Percentiles rank a stretch among this genome's conserved stretches.
Conservation (phyloP, 2,888 invertebrate genomes). For the Cyclophora albipunctata region DNA sequence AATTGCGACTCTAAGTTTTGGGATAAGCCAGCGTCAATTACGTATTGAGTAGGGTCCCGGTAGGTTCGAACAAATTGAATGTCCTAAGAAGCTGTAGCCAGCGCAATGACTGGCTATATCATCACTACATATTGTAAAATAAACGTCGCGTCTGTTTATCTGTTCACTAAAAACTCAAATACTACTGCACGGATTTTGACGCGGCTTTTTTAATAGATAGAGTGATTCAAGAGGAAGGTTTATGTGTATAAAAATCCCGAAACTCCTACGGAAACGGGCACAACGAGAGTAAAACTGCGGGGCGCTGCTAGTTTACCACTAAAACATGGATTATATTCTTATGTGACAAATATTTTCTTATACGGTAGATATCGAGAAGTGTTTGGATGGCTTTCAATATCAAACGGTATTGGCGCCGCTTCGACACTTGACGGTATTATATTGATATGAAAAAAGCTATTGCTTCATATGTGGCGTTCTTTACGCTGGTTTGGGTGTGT, state of each 20-base stretch:
- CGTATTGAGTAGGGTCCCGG: constrained; percentile 64
- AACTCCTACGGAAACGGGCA: too few species aligned
- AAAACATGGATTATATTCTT: constrained; percentile 45
- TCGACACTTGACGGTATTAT: constrained; percentile 14
- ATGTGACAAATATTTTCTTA: constrained; percentile 41
- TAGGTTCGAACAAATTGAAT: constrained; percentile 61
- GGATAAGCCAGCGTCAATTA: constrained; percentile 71
- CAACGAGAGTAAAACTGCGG: too few species aligned
- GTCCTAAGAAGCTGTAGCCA: constrained; percentile 45
- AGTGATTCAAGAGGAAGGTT: too few species aligned
- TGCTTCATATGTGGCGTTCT: constrained; percentile 12
- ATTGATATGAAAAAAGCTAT: constrained; percentile 23
- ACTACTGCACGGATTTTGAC: too few species aligned
- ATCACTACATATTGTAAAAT: too few species aligned
- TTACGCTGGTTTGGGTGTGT: too few species aligned
- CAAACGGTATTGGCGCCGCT: constrained; percentile 13
- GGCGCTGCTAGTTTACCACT: constrained; percentile 34
- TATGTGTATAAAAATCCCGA: too few species aligned
- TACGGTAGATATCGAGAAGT: constrained; percentile 18
- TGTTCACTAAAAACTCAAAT: too few species aligned
- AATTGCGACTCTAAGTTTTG: constrained; percentile 60
- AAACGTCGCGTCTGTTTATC: too few species aligned
- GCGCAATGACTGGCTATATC: constrained; percentile 55
- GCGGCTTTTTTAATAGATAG: too few species aligned
- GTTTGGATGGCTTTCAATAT: constrained; percentile 23